Evolutionary conservation across 2,113 vertebrate species (phyloP), one percentile per base, ranked within the genome.

Genomic region (Steatornis caripensis): DNA sequence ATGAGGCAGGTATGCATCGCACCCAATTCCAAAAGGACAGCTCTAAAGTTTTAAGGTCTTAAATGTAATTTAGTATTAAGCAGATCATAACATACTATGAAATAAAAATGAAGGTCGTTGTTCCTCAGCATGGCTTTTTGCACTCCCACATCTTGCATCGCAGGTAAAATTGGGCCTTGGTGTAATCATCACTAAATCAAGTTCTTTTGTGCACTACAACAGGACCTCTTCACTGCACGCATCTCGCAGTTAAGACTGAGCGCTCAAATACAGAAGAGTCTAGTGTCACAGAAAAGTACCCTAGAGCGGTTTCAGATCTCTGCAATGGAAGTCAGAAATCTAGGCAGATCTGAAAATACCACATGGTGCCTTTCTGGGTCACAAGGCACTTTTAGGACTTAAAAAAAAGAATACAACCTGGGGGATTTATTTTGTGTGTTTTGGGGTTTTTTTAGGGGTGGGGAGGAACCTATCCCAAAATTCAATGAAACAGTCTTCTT

Each of bases 71-170:
- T 51, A 32, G 27, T 14, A 58, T 39, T 4, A 32, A 30, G 32
- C 57, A 43, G 29, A 43, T 43, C 36, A 60, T 10, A 65, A 65
- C 0, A 0, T 6, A n/a, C 48, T 51, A 22, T 9, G n/a, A 54
- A 75, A 41, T 18, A 19, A 77, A 22, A 80, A 32, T 11, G 46
- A 41, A 86, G 9, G 14, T 51, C 6, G 51, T 3, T 12, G 26
- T 26, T 53, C 48, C 64, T 58, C 7, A 3, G 27, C 23, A 43
- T 26, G 32, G 34, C n/a, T 45, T 49, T 70, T 45, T 70, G 32
- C n/a, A 39, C 29, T 62, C 57, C 71, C 55, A 83, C 71, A 65
- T 64, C 41, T 57, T 53, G 29, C 15, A 41, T 26, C 5, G 6
- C 58, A 74, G 23, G 46, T 41, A 24, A 48, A 95, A 26, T 12